Percentiles rank a stretch among this genome's conserved stretches.
These are phyloP conservation scores for Oppia nitens DNA, from an alignment of 1,140 invertebrate species.

Conservation along the genomic window DNA sequence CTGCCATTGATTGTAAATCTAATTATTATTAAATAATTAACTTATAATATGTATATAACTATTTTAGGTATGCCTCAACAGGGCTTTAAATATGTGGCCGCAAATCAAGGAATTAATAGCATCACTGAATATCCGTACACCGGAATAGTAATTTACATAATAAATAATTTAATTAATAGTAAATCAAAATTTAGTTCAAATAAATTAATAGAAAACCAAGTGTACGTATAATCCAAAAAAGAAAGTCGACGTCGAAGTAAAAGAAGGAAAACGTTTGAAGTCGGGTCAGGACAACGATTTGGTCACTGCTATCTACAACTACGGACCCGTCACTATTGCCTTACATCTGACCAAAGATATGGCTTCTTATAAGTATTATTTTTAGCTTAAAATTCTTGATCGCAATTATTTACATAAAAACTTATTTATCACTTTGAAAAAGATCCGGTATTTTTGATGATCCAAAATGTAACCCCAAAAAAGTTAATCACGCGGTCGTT, in stretches of 20 bases:
- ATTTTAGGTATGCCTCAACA: not conserved
- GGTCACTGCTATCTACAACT: constrained; percentile 1
- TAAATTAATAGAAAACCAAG: not conserved
- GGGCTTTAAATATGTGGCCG: not conserved
- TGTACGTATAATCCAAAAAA: not conserved
- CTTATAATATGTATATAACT: too few relatives aligned
- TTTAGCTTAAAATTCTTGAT: too few relatives aligned
- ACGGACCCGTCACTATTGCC: constrained; percentile 14
- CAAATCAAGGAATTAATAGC: constrained; percentile 23
- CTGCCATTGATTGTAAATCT: too few relatives aligned
- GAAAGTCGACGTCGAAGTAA: not conserved
- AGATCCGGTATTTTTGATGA: constrained; percentile 22
- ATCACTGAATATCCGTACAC: constrained; percentile 14
- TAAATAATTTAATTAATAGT: not conserved
- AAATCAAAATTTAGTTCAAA: constrained; percentile 1
- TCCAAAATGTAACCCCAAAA: constrained; percentile 14
- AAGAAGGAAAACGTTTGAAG: not conserved
- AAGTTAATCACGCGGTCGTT: constrained; percentile 30
- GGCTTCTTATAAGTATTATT: constrained; percentile 11
- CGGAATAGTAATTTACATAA: constrained; percentile 17
- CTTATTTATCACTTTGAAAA: not conserved
- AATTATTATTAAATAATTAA: too few relatives aligned
- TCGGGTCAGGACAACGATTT: not conserved
- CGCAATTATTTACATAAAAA: too few relatives aligned
- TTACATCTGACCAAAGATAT: constrained; percentile 16